These are phyloP conservation scores for Zaprionus tsacasi DNA, from an alignment of 1,140 invertebrate species.

Conservation along the genomic window DNA sequence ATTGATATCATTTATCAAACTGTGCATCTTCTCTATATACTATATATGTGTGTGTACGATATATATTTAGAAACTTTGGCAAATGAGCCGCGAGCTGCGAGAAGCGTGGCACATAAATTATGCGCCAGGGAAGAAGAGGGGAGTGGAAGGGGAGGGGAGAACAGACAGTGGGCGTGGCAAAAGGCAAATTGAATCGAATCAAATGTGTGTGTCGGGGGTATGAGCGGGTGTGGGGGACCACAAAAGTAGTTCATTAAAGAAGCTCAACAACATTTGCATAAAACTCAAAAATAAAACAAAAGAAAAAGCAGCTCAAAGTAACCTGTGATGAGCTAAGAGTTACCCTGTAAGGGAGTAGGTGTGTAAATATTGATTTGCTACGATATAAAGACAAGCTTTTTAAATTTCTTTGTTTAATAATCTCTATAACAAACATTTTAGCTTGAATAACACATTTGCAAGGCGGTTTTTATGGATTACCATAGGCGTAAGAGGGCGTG, in stretches of 20 bases:
- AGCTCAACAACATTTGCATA: slow-evolving; percentile 70
- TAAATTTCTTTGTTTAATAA: too few species aligned
- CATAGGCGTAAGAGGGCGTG: too few species aligned
- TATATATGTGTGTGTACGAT: not conserved
- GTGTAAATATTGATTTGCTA: too few species aligned
- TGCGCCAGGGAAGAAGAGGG: slow-evolving; percentile 12
- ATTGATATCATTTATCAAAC: slow-evolving; percentile 81
- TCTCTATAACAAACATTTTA: too few species aligned
- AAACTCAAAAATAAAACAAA: slow-evolving; percentile 19
- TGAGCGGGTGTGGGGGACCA: slow-evolving; percentile 6
- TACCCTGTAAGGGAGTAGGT: not conserved
- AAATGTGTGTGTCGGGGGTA: slow-evolving; percentile 42
- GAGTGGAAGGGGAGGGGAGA: too few species aligned
- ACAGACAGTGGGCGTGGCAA: slow-evolving; percentile 36
- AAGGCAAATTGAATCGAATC: slow-evolving; percentile 73
- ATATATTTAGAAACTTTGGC: slow-evolving; percentile 62
- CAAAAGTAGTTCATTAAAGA: slow-evolving; percentile 79
- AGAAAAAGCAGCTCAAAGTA: not conserved
- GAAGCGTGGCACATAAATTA: slow-evolving; percentile 63
- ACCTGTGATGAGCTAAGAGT: not conserved
- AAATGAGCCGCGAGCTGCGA: slow-evolving; percentile 54
- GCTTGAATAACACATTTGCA: too few species aligned
- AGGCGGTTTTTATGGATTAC: too few species aligned
- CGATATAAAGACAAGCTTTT: too few species aligned
- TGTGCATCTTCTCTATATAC: slow-evolving; percentile 34